phyloP scores from a whole-genome alignment of 2,797 vertebrate species.

The Notoglanidium macrostoma region DNA sequence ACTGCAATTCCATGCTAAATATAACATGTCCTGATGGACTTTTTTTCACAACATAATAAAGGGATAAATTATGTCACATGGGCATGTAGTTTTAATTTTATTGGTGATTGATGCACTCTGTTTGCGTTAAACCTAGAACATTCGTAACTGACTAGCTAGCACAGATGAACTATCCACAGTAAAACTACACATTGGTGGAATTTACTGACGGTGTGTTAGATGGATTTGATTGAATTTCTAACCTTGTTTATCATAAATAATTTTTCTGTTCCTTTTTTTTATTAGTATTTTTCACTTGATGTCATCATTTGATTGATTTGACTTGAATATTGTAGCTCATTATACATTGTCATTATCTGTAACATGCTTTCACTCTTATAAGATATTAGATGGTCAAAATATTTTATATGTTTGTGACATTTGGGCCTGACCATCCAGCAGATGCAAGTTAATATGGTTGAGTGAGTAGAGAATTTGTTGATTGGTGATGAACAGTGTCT shows the following conservation, averaged over 20 bases:
- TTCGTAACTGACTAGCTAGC: neutral
- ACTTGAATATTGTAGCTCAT: neutral
- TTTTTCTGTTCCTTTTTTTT: neutral
- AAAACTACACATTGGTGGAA: neutral
- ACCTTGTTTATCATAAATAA: neutral
- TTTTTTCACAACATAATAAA: neutral
- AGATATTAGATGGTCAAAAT: neutral
- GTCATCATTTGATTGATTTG: neutral
- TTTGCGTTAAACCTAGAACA: neutral
- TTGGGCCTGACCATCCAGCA: neutral
- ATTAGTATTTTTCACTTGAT: neutral
- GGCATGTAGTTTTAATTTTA: neutral
- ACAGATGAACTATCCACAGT: neutral
- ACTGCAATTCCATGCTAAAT: neutral
- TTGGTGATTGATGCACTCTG: too few relatives aligned
- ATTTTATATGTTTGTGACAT: neutral
- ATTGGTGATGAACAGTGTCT: neutral
- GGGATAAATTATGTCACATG: neutral
- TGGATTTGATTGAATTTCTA: neutral
- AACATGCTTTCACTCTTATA: neutral
- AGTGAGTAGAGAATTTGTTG: neutral
- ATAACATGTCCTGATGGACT: neutral
- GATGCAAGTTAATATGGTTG: too few relatives aligned
- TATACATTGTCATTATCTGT: neutral
- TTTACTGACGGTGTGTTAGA: neutral